Evolutionary conservation across 1,140 invertebrate species (phyloP).

Genomic region (Eriosoma lanigerum): DNA sequence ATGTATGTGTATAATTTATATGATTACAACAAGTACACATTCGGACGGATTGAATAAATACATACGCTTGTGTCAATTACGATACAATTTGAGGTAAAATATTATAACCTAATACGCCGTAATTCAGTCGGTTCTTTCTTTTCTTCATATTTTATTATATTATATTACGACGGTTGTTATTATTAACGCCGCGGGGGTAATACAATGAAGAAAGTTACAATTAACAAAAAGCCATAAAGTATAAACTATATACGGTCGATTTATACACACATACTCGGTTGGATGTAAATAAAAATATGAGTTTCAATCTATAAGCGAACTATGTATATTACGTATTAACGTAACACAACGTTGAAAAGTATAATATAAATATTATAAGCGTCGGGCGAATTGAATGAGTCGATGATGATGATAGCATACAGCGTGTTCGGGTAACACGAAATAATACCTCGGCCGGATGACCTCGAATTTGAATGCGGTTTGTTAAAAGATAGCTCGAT

Average conservation of each 20-base stretch:
- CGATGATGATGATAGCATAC: no score
- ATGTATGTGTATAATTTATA: background rate
- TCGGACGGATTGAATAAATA: slow-evolving; percentile 19
- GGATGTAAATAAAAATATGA: slow-evolving; percentile 41
- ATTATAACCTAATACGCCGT: slow-evolving; percentile 40
- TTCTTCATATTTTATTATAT: background rate
- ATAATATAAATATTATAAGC: no score
- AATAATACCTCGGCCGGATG: no score
- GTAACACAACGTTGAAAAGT: slow-evolving; percentile 8
- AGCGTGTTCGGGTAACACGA: no score
- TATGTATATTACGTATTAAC: no score
- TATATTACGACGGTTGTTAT: background rate
- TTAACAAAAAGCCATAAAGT: slow-evolving; percentile 47
- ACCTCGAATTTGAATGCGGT: no score
- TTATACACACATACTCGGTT: slow-evolving; percentile 7
- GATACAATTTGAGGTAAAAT: slow-evolving; percentile 42
- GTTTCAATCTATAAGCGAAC: slow-evolving; percentile 27
- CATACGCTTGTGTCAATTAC: slow-evolving; percentile 29
- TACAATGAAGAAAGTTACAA: slow-evolving; percentile 50
- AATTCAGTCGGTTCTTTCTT: slow-evolving; percentile 44
- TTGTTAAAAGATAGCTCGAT: no score
- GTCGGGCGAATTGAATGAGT: background rate
- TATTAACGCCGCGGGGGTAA: slow-evolving; percentile 44
- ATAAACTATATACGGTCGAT: slow-evolving; percentile 30
- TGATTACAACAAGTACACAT: background rate